Evolutionary conservation across 2,888 invertebrate species (phyloP).

Genomic region (Lasioglossum figueresi): DNA sequence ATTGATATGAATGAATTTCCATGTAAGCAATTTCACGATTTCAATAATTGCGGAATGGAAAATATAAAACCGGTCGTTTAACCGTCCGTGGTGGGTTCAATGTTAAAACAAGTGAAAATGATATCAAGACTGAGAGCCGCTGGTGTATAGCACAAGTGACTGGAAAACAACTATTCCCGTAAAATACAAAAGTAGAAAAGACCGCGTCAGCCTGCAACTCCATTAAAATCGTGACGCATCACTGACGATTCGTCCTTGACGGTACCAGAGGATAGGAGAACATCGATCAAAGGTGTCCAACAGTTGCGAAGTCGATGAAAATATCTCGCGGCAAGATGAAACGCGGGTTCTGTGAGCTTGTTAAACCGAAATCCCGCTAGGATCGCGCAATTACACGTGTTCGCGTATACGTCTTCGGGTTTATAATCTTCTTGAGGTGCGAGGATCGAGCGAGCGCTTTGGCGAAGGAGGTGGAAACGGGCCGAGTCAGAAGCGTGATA

Average conservation of each 20-base stretch:
- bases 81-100: too few relatives aligned
- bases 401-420: constrained; percentile 50
- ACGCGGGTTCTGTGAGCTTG: not conserved
- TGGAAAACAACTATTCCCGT: not conserved
- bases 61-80: too few relatives aligned
- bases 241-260: not conserved
- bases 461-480: constrained; percentile 35
- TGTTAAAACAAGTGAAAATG: too few relatives aligned
- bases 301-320: not conserved
- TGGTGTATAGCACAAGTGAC: not conserved
- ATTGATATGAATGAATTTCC: too few relatives aligned
- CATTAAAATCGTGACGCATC: not conserved
- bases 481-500: constrained; percentile 67
- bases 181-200: not conserved
- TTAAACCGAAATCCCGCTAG: constrained; percentile 15
- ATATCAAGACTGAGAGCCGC: not conserved
- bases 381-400: constrained; percentile 32
- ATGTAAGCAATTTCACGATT: too few relatives aligned
- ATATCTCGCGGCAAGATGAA: constrained; percentile 22
- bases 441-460: constrained; percentile 38
- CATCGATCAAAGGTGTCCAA: not conserved
- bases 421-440: constrained; percentile 68
- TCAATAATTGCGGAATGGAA: too few relatives aligned
- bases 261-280: not conserved
- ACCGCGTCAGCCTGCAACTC: not conserved